phyloP scores from a whole-genome alignment of 1,140 invertebrate species.

The Globodera rostochiensis region DNA sequence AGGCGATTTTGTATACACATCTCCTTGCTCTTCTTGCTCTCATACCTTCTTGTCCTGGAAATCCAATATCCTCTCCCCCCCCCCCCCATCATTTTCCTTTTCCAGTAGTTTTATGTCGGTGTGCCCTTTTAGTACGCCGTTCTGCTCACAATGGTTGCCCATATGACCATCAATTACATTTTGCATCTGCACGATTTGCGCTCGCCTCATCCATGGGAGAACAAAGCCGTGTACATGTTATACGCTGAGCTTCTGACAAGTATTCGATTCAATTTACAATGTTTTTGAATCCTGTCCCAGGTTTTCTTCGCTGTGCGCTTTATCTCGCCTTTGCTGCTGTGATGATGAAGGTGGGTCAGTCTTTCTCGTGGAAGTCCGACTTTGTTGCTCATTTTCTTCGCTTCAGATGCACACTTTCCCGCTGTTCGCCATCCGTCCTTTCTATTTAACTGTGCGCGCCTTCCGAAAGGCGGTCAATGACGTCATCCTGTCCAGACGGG shows the following conservation, averaged over 20 bases:
- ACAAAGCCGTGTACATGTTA: slow-evolving; percentile 93
- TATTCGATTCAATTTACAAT: slow-evolving; percentile 66
- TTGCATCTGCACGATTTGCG: slow-evolving; percentile 68
- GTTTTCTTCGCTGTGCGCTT: slow-evolving; percentile 80
- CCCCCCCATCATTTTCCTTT: not conserved
- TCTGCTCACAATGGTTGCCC: slow-evolving; percentile 86
- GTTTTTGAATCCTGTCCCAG: slow-evolving; percentile 47
- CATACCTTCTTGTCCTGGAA: too few species aligned
- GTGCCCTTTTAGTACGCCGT: slow-evolving; percentile 79
- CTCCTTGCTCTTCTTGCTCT: too few species aligned
- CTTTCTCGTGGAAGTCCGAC: not conserved
- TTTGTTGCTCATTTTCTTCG: not conserved
- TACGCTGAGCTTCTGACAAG: slow-evolving; percentile 96
- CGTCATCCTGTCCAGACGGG: slow-evolving; percentile 90
- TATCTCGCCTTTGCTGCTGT: slow-evolving; percentile 91
- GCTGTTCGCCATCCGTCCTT: slow-evolving; percentile 94
- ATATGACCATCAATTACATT: slow-evolving; percentile 88
- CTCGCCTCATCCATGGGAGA: slow-evolving; percentile 97
- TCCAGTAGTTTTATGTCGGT: slow-evolving; percentile 1
- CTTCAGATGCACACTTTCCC: slow-evolving; percentile 90
- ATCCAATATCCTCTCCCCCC: not conserved
- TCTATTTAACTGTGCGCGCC: slow-evolving; percentile 95
- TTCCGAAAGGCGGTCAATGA: slow-evolving; percentile 98
- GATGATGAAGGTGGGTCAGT: slow-evolving; percentile 76
- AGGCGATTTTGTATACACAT: slow-evolving; percentile 31